Base-by-base conservation (phyloP, 2,888 invertebrate genomes). In the Andrena hattorfiana region DNA sequence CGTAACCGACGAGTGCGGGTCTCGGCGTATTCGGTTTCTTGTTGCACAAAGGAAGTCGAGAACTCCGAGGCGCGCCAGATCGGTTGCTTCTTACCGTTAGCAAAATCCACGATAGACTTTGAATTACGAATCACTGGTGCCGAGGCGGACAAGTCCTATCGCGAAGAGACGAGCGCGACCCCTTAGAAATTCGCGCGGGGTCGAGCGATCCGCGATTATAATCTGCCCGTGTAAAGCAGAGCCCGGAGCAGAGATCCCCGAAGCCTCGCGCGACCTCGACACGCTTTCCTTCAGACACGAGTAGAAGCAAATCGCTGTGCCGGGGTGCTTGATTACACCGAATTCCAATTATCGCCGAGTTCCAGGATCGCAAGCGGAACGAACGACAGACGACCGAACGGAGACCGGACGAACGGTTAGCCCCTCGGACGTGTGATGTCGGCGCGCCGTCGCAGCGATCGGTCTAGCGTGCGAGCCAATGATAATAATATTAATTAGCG, bases 131-230 rank as follows among this genome's bases (percentile, higher is more conserved):
- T 26, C 32, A 20, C 59, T 62, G 70, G 68, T 69, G 20, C 75
- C 70, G 49, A 23, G 77, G 60, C 49, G 69, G 42, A 74, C 35
- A 60, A 81, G 72, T 85, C 68, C 69, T 77, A 66, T 68, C 62
- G 32, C 56, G 51, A 64, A 2, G 42, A 62, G 54, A 23, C 64
- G 54, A 56, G 73, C 42, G 73, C 60, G 66, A 62, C 30, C 13
- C 63, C 49, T 67, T 71, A 62, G 63, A 72, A 83, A 66, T 76
- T 84, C 77, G 69, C 77, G 69, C 82, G 76, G 84, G 87, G 83
- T 86, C 84, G 86, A 89, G 87, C 88, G 86, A 91, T 87, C 90
- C 91, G 90, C 91, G 91, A 92, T 92, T 91, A 89, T 91, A 88
- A 90, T 92, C 91, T 90, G 87, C 85, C 81, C 88, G 84, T 88